Base-by-base conservation (phyloP, 2,888 invertebrate species). In the Brachypalpus laphriformis region DNA sequence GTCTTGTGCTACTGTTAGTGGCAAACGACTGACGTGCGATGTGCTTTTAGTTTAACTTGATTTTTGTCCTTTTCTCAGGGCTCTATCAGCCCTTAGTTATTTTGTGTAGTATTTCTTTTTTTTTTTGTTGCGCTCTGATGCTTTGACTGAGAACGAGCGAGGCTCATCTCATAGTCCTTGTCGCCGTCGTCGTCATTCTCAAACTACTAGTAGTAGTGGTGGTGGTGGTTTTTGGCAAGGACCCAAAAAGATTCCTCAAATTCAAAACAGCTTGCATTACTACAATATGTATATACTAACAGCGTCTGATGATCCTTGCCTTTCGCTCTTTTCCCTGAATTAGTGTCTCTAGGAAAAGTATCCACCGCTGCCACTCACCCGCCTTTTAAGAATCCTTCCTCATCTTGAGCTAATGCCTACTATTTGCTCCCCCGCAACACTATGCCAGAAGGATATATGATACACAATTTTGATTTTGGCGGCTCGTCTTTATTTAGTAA, bases 231-330 rank as follows among this genome's bases (percentile, higher is more conserved):
- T 47, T 75, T 85, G 85, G 85, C 85, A 85, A 71, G 31, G 54
- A 66, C 75, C 85, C 85, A 85, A 85, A 47, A 81, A 81, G 63
- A 81, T 85, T 81, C 54, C 71, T 71, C 76, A 75, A 81, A 85
- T 81, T 85, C 85, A 81, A 81, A 85, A 85, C 85, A 85, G 85
- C 85, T 81, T 85, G 85, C 75, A 65, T 81, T 81, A 85, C 85
- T 81, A 66, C 65, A 70, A 72, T 78, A 66, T 81, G 70, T 80
- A 59, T 54, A 80, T 71, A 31, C 61, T 14, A 72, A 59, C 81
- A 71, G 18, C 61, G 70, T 81, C 85, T 85, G 80, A 75, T 75
- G 80, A 80, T 68, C 51, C 61, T 68, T 34, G 14, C 37, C 49
- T 20, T 31, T 45, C 16, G 28, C n/a, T n/a, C 40, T 59, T 31